These are phyloP conservation scores for Scomberomorus guttatus DNA, from an alignment of 2,797 vertebrate genomes.

Conservation along the genomic window DNA sequence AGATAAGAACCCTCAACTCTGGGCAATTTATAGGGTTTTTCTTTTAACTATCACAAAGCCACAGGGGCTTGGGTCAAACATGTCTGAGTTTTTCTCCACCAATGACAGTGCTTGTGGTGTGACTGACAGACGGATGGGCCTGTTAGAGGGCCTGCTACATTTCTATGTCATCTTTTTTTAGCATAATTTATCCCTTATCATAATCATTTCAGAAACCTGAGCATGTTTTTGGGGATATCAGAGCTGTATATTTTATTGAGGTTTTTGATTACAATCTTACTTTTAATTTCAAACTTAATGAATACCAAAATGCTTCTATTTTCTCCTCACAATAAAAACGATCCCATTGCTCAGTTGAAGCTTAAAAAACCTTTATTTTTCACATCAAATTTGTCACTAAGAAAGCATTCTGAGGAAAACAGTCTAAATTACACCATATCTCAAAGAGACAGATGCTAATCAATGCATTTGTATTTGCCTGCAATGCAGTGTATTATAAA, in stretches of 20 bases:
- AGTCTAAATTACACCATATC: not conserved
- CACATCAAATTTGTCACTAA: not conserved
- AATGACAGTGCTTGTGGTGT: constrained; percentile 46
- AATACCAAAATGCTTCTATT: not conserved
- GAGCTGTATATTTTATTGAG: not conserved
- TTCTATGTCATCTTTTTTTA: constrained; percentile 11
- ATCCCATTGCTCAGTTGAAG: not conserved
- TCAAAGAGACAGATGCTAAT: not conserved
- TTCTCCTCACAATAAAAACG: not conserved
- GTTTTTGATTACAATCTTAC: not conserved
- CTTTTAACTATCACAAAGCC: constrained; percentile 32
- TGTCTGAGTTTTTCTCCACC: constrained; percentile 47
- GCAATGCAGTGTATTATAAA: not conserved
- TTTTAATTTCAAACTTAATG: not conserved
- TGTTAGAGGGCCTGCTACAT: not conserved
- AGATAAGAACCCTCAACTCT: constrained; percentile 4
- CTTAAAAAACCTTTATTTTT: not conserved
- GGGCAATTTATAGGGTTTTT: constrained; percentile 64
- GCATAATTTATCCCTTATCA: not conserved
- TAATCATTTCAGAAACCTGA: not conserved
- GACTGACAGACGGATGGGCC: constrained; percentile 37
- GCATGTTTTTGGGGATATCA: not conserved
- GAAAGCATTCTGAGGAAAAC: not conserved
- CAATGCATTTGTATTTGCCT: not conserved
- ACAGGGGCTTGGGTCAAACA: not conserved